Base-by-base conservation (phyloP, 2,797 vertebrate species). In the Paramormyrops hopkinsi region DNA sequence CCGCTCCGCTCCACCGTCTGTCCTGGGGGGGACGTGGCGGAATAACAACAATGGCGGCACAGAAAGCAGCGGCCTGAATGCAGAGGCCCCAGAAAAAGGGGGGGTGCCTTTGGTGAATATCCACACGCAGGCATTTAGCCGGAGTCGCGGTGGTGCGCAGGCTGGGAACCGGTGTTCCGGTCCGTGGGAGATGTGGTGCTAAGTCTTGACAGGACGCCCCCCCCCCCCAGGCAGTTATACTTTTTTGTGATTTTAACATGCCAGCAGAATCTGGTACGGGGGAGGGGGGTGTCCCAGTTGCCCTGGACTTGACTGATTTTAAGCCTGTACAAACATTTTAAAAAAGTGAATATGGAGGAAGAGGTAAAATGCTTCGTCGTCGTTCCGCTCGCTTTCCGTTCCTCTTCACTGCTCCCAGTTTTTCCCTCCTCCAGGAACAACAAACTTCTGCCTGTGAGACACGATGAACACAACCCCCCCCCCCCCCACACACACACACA, bases 91-190 rank as follows among this genome's bases (percentile, higher is more conserved):
- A 96, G 94, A 96, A 95, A 96, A 96, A 96, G n/a, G 41, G 19
- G 41, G 8, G 96, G 95, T 95, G 96, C 93, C 93, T 91, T 93
- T 93, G 94, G 95, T 94, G 96, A 96, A 94, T 95, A 96, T 96
- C 94, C 94, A 95, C 95, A 96, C 96, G 96, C 96, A 96, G 95
- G 95, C 96, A 95, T 95, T 96, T 95, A 95, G 95, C 94, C 95
- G 93, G 95, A 95, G 95, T 95, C 95, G 95, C 96, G 92, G 90
- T 90, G 79, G 19, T 65, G 86, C 25, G 50, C 3, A 37, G 91
- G 93, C 92, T 90, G 86, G 51, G 90, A 92, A 92, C 93, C 91
- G 92, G 93, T 94, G 89, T 92, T 91, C 90, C 95, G 94, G 91
- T 94, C 92, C 95, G 91, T 91, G 90, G 90, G 88, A 89, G 86